Base-by-base conservation (phyloP, 2,113 vertebrate genomes). In the Scytalopus superciliaris region DNA sequence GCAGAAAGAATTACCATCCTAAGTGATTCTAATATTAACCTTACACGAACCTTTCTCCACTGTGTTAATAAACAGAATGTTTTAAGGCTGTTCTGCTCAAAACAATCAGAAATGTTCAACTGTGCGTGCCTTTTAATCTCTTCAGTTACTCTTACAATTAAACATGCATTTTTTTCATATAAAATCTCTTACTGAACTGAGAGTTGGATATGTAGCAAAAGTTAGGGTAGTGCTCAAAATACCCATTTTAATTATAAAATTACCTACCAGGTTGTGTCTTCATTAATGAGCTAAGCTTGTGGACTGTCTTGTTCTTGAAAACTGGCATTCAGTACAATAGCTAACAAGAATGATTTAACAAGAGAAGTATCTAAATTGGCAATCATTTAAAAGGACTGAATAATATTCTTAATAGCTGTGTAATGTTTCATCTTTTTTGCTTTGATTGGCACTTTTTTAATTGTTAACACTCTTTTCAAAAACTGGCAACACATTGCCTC, bases 391-490 rank as follows among this genome's bases (percentile, higher is more conserved):
- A 96, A 95, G 53, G 63, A 85, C 62, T 91, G 87, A 90, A 87
- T 95, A 94, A 93, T 94, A 91, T 87, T 56, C 45, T 91, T 93
- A 85, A 60, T 83, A 96, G 73, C 59, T 82, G 70, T 76, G 35
- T 90, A 75, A 76, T 62, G 83, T 97, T 97, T 96, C 96, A 94
- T 72, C 89, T 80, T 83, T 63, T 94, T 94, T 94, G 80, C 84
- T 91, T 73, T 82, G 78, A 89, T 60, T 72, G 86, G 92, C 68
- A 78, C 64, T 96, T 96, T 96, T 95, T 91, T 19, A 94, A 97
- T 89, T 95, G 87, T 95, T 96, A 94, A 97, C 96, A 93, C 91
- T 96, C 73, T 95, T 92, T 86, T 87, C 90, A 93, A 96, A 94
- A 96, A 94, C 90, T 70, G 73, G 80, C 86, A 96, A 93, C 95